Evolutionary conservation across 2,113 vertebrate species (phyloP).

Genomic region (Scopus umbretta): DNA sequence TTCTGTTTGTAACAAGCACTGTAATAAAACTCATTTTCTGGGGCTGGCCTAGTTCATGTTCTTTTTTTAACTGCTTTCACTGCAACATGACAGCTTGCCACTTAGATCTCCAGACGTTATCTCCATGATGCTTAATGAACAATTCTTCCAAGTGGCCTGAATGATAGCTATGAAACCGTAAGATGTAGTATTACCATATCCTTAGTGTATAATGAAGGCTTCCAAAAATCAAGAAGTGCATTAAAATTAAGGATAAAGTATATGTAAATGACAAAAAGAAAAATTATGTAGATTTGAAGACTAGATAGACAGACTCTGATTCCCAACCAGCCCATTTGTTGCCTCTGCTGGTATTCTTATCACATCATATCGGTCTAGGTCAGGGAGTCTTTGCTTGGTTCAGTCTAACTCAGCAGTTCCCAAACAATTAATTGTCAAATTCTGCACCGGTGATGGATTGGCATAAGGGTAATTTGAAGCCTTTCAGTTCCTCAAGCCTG

Average conservation of each 20-base stretch:
- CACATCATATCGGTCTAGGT: background rate
- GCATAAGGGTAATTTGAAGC: background rate
- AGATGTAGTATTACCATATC: constrained; percentile 4
- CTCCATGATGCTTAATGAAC: constrained; percentile 37
- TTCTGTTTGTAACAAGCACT: background rate
- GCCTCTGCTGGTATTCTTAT: background rate
- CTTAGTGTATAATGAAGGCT: constrained; percentile 22
- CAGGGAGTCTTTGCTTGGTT: constrained; percentile 7
- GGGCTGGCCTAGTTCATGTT: constrained; percentile 30
- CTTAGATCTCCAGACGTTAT: constrained; percentile 48
- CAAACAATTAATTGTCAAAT: constrained; percentile 31
- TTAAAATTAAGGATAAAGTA: constrained; percentile 26
- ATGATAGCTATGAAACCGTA: constrained; percentile 17
- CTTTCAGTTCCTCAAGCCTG: background rate
- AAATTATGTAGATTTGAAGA: background rate
- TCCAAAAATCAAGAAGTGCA: constrained; percentile 26
- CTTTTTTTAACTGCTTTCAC: constrained; percentile 37
- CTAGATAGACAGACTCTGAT: background rate
- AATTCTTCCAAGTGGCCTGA: constrained; percentile 32
- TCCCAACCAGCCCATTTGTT: background rate
- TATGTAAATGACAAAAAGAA: constrained; percentile 29
- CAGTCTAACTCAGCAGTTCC: background rate
- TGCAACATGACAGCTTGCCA: constrained; percentile 20
- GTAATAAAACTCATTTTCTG: background rate
- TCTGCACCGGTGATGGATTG: background rate